Evolutionary conservation across 2,797 vertebrate species (phyloP).

Genomic region (Lepilemur septentrionalis): DNA sequence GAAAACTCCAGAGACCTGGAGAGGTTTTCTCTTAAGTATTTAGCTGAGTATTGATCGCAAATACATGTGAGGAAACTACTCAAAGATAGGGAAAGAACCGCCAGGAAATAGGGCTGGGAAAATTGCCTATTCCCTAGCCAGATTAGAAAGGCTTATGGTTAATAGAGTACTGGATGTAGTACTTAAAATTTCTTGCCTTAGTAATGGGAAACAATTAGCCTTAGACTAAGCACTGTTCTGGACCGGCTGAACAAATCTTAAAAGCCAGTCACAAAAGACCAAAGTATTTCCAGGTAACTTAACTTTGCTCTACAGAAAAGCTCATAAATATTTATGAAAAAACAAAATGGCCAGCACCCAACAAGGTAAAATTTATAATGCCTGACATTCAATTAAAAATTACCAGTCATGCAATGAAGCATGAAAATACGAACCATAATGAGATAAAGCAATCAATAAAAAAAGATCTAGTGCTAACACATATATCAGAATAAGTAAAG

Average conservation of each 20-base stretch:
- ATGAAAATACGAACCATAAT: background rate
- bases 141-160: background rate
- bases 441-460: background rate
- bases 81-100: background rate
- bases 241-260: background rate
- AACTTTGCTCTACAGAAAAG: background rate
- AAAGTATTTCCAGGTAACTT: background rate
- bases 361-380: background rate
- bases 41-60: background rate
- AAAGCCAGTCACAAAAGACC: background rate
- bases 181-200: background rate
- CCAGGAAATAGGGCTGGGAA: background rate
- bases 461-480: background rate
- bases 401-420: background rate
- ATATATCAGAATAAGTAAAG: background rate
- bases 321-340: constrained; percentile 4
- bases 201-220: background rate
- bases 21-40: background rate
- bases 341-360: background rate
- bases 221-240: background rate
- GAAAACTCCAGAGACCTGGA: background rate
- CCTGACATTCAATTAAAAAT: constrained; percentile 29
- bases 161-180: background rate
- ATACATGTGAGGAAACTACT: background rate
- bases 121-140: background rate